These are phyloP conservation scores for Eurypyga helias DNA, from an alignment of 2,113 vertebrate genomes.

Conservation along the genomic window DNA sequence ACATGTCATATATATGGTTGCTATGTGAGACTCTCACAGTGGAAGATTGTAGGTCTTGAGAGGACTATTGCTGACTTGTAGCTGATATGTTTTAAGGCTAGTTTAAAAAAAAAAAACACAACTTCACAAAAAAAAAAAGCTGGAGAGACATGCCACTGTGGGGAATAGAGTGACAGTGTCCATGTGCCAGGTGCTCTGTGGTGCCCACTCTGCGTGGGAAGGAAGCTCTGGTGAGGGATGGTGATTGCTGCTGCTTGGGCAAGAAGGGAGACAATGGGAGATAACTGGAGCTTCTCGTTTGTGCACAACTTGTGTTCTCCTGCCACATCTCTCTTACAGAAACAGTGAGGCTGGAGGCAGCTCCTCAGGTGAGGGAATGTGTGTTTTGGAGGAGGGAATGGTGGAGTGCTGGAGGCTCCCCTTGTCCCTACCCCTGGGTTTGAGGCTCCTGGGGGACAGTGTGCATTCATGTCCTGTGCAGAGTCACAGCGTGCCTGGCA, in stretches of 20 bases:
- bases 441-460: background rate
- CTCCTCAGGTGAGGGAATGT: background rate
- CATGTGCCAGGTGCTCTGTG: background rate
- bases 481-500: rapidly evolving
- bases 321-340: background rate
- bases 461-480: rapidly evolving
- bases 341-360: background rate
- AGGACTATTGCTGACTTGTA: background rate
- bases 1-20: slow-evolving; percentile 29
- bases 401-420: background rate
- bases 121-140: background rate
- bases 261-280: background rate
- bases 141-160: background rate
- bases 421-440: background rate
- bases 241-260: background rate
- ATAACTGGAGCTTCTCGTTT: background rate
- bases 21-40: background rate
- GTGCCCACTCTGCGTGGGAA: background rate
- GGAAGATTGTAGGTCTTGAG: slow-evolving; percentile 8
- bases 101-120: background rate
- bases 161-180: background rate
- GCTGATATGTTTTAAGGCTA: background rate
- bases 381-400: background rate
- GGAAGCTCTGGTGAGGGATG: background rate
- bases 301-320: background rate